phyloP scores from a whole-genome alignment of 2,113 vertebrate species.

The Chaetodon auriga region DNA sequence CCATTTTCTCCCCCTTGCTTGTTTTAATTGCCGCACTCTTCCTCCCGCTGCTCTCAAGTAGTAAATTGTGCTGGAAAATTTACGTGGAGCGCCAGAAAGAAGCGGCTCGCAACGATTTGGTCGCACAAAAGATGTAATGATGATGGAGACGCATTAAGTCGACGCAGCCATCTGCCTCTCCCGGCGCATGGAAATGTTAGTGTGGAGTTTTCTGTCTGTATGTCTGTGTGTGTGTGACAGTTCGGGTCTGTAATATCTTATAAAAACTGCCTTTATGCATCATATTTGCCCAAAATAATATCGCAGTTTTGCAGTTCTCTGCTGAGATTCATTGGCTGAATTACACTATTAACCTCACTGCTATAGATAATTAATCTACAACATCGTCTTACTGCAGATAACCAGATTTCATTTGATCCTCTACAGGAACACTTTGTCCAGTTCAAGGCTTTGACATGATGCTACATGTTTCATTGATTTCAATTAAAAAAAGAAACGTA shows the following conservation, averaged over 20 bases:
- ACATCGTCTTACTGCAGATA: slow-evolving; percentile 28
- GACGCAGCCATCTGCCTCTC: slow-evolving; percentile 43
- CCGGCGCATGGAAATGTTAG: background rate
- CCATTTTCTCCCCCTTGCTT: background rate
- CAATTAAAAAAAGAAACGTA: background rate
- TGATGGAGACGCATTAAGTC: slow-evolving; percentile 37
- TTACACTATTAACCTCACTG: background rate
- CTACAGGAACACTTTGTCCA: background rate
- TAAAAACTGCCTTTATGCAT: background rate
- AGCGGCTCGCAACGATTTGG: background rate
- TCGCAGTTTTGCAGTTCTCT: slow-evolving; percentile 19
- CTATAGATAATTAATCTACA: slow-evolving; percentile 37
- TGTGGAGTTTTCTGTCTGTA: slow-evolving; percentile 26
- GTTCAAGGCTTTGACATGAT: background rate
- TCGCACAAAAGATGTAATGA: slow-evolving; percentile 29
- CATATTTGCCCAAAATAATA: slow-evolving; percentile 28
- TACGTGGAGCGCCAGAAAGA: background rate
- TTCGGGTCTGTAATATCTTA: slow-evolving; percentile 6
- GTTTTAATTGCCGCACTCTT: slow-evolving; percentile 25
- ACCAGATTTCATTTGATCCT: slow-evolving; percentile 27
- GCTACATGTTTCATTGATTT: background rate
- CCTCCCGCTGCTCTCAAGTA: background rate
- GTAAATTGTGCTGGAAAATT: background rate
- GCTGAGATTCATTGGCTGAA: slow-evolving; percentile 55
- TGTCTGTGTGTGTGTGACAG: background rate